Base-by-base conservation (phyloP, 1,140 invertebrate genomes). In the Portunus trituberculatus region DNA sequence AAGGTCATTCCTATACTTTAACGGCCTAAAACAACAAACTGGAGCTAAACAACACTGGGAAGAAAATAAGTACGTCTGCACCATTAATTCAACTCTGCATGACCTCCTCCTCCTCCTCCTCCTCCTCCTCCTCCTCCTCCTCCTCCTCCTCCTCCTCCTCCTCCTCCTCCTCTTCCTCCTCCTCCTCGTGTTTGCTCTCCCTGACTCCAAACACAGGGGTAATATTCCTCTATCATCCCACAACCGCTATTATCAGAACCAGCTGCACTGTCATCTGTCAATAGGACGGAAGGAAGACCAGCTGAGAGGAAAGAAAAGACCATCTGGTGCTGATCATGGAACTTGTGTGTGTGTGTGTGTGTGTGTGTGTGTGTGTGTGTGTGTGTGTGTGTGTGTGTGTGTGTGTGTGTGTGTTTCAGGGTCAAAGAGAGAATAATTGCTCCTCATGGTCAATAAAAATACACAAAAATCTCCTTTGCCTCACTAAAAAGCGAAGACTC, bases 301-400 rank as follows among this genome's bases (percentile, higher is more conserved):
- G 20, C 67, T 31, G 86, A 20, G 86, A 20, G 86, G 31, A 28
- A 6, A 28, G 31, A n/a, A 14, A 39, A 14, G 31, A 46, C 4
- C 52, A 59, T 59, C 52, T 59, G 52, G 52, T 59, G 12, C 16
- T 59, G 52, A 12, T 59, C 12, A 10, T 0, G 12, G 16, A 59
- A 59, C 16, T 10, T 20, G 86, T 1, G 10, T 32, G 31, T 32
- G 39, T 89, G 87, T 39, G 87, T 46, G 39, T 46, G 87, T 89
- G 87, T 89, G 87, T 90, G 88, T 90, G 39, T 90, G 88, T 90
- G 88, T 90, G 88, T 90, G 88, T 90, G 88, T 90, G 88, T 90
- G 88, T 90, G 88, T 90, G 86, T 31, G 86, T 88, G 86, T 88
- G 87, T 89, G 87, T 89, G 87, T 89, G 87, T 89, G 87, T 89